Percentiles rank a stretch among this genome's conserved stretches.
These are phyloP conservation scores for Falco naumanni DNA, from an alignment of 2,797 vertebrate species.

Conservation along the genomic window DNA sequence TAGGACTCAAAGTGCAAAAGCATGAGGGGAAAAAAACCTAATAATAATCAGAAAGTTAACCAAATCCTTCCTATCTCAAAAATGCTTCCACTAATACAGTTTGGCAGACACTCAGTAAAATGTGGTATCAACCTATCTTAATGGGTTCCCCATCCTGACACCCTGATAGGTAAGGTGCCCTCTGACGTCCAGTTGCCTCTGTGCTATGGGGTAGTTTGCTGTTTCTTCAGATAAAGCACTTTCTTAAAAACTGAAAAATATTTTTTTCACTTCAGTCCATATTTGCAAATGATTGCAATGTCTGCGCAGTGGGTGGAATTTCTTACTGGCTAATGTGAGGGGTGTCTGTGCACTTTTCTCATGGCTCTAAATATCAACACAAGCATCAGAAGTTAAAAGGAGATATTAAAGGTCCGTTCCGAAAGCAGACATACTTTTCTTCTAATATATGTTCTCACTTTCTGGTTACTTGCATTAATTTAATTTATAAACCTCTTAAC, in stretches of 20 bases:
- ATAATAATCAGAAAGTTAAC: constrained; percentile 36
- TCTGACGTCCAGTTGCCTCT: not conserved
- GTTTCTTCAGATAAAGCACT: not conserved
- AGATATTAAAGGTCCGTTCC: not conserved
- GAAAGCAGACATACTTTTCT: not conserved
- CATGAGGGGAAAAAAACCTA: not conserved
- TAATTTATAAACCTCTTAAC: not conserved
- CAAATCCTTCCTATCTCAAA: not conserved
- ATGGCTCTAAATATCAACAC: not conserved
- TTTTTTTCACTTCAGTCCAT: not conserved
- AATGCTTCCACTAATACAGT: not conserved
- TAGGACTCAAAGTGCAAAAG: constrained; percentile 9
- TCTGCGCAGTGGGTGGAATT: not conserved
- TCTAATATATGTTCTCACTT: constrained; percentile 18
- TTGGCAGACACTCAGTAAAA: not conserved
- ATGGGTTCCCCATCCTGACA: not conserved
- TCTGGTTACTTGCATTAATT: not conserved
- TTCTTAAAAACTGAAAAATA: not conserved
- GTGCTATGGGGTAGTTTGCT: not conserved
- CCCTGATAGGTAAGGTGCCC: not conserved
- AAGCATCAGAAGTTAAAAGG: not conserved
- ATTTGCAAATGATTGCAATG: not conserved
- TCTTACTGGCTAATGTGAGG: not conserved
- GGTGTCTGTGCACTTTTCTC: not conserved
- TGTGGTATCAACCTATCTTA: not conserved